Conservation (phyloP, 1,140 invertebrate genomes). For the Drosophila jambulina region DNA sequence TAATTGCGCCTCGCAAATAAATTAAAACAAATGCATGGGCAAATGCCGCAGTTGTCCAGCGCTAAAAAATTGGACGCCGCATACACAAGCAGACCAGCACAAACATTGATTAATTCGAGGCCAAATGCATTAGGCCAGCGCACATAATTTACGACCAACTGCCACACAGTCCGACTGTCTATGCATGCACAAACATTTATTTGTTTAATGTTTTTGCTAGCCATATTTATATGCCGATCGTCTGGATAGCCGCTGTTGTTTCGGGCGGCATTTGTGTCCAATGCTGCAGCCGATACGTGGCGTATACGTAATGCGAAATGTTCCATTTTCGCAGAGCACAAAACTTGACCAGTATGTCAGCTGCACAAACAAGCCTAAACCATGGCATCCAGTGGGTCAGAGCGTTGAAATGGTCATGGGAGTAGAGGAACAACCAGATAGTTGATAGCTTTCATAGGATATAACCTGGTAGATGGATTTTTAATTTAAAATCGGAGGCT, state of each 20-base stretch:
- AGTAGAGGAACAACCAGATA: not conserved
- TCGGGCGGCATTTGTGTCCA: conserved; percentile 26
- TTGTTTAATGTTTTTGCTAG: conserved; percentile 57
- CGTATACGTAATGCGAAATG: conserved; percentile 50
- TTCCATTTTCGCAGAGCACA: conserved; percentile 12
- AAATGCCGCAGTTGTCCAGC: conserved; percentile 34
- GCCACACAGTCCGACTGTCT: conserved; percentile 22
- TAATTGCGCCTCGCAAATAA: conserved; percentile 73
- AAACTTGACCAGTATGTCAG: conserved; percentile 77
- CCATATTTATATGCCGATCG: conserved; percentile 49
- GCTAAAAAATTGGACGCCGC: conserved; percentile 50
- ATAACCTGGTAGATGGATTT: not conserved
- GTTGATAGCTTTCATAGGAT: conserved; percentile 2
- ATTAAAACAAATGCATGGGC: conserved; percentile 57
- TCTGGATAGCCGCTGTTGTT: conserved; percentile 13
- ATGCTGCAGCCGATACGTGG: conserved; percentile 31
- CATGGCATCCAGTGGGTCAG: conserved; percentile 26
- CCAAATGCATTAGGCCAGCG: conserved; percentile 76
- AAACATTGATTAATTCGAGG: conserved; percentile 81
- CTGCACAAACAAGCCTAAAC: conserved; percentile 65
- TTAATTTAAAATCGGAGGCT: not conserved
- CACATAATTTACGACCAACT: conserved; percentile 66
- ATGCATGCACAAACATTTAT: conserved; percentile 48
- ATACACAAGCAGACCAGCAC: conserved; percentile 38
- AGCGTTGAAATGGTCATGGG: not conserved